Conservation (phyloP, 2,888 invertebrate genomes). For the Nipponacmea schrenckii region DNA sequence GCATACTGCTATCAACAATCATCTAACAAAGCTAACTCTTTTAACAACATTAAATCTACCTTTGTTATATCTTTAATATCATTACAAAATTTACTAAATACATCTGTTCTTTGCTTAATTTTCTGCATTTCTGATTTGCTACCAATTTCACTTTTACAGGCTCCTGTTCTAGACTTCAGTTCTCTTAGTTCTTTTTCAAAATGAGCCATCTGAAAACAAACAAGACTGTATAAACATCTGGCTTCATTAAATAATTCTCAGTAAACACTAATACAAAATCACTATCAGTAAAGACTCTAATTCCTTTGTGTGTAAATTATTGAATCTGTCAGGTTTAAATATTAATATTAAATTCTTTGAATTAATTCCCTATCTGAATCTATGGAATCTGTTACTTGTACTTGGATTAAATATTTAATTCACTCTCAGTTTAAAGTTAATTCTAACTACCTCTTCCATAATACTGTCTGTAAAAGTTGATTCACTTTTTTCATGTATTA, state of each 20-base stretch:
- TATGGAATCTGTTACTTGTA: too few relatives aligned
- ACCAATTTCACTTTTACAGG: constrained; percentile 71
- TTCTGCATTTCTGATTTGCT: constrained; percentile 72
- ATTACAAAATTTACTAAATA: constrained; percentile 74
- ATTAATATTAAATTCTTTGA: too few relatives aligned
- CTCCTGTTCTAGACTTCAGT: constrained; percentile 72
- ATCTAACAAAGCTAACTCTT: too few relatives aligned
- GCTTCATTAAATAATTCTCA: too few relatives aligned
- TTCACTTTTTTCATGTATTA: constrained; percentile 39
- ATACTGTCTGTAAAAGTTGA: constrained; percentile 51
- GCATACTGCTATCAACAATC: too few relatives aligned
- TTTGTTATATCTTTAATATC: constrained; percentile 74
- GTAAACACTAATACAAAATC: background rate
- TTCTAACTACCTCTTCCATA: constrained; percentile 48
- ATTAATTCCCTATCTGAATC: too few relatives aligned
- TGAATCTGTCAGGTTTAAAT: too few relatives aligned
- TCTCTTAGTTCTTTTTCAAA: constrained; percentile 77
- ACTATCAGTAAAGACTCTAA: too few relatives aligned
- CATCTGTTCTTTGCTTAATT: constrained; percentile 71
- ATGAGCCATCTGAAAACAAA: constrained; percentile 47
- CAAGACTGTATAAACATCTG: constrained; percentile 5
- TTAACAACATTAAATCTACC: constrained; percentile 30
- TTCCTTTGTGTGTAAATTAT: too few relatives aligned
- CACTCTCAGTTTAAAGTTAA: background rate
- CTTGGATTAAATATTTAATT: background rate